Evolutionary conservation across 2,888 invertebrate species (phyloP).

Genomic region (Caenorhabditis angaria): DNA sequence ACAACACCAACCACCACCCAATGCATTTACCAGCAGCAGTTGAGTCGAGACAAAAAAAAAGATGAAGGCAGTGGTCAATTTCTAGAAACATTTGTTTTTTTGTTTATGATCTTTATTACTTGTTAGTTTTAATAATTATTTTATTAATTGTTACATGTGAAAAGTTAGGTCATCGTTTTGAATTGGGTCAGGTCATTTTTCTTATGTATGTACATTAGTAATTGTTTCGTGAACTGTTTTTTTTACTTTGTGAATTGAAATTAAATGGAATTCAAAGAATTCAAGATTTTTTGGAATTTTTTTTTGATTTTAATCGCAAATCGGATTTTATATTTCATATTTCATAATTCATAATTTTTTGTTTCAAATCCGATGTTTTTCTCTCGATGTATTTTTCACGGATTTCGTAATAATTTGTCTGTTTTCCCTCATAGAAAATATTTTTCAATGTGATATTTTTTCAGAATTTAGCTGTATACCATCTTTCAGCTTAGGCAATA

Average conservation of each 20-base stretch:
- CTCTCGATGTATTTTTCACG: neutral
- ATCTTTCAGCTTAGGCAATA: conserved; percentile 7
- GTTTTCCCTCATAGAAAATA: conserved; percentile 2
- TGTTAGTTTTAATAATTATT: neutral
- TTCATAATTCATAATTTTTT: neutral
- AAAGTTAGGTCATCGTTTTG: neutral
- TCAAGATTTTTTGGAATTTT: no score
- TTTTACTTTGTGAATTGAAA: no score
- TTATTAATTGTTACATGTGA: neutral
- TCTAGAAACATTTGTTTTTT: conserved; percentile 2
- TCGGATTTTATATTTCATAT: no score
- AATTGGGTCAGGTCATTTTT: conserved; percentile 2
- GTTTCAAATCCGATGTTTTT: neutral
- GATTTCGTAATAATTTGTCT: neutral
- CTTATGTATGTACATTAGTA: no score
- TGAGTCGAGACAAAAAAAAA: conserved; percentile 4
- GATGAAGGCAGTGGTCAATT: conserved; percentile 4
- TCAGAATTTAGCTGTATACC: neutral
- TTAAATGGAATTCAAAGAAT: no score
- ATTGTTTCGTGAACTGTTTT: no score
- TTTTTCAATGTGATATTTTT: neutral
- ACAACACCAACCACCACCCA: conserved; percentile 3
- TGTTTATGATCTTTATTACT: neutral
- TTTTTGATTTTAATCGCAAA: no score
- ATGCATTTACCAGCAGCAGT: conserved; percentile 4